Percentiles rank a stretch among this genome's conserved stretches.
Evolutionary conservation across 1,140 invertebrate species (phyloP).

Genomic region (Arion vulgaris): DNA sequence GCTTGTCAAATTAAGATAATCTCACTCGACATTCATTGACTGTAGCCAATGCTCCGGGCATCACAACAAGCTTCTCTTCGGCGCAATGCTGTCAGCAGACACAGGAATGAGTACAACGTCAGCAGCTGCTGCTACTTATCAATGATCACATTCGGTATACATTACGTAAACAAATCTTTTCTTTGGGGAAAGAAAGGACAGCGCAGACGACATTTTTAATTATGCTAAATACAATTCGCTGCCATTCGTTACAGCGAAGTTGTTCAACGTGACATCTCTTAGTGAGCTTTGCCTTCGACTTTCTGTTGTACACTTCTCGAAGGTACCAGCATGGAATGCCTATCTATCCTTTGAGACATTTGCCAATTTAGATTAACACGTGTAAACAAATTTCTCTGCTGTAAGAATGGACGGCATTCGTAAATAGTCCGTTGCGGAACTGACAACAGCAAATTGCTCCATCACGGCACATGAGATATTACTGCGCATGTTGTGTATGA

Average conservation of each 20-base stretch:
- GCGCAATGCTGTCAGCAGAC: neutral
- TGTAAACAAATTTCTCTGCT: constrained; percentile 2
- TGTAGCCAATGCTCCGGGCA: neutral
- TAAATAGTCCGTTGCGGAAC: constrained; percentile 12
- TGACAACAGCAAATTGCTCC: constrained; percentile 16
- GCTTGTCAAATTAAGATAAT: too few relatives aligned
- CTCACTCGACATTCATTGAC: neutral
- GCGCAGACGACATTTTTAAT: neutral
- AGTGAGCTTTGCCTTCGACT: neutral
- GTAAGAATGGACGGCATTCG: neutral
- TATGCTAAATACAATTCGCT: neutral
- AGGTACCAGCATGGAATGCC: neutral
- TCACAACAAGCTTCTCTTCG: neutral
- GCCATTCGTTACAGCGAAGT: neutral
- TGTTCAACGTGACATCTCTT: neutral
- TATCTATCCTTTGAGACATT: constrained; percentile 2
- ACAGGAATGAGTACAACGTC: too few relatives aligned
- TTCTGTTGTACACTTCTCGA: neutral
- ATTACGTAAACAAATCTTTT: neutral
- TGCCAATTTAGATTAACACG: constrained; percentile 10
- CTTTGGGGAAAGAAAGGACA: neutral
- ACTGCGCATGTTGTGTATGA: neutral
- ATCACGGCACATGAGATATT: neutral
- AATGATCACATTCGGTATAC: neutral
- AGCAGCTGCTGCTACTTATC: neutral